Evolutionary conservation across 2,113 vertebrate genomes (phyloP).

Genomic region (Dromiciops gliroides): DNA sequence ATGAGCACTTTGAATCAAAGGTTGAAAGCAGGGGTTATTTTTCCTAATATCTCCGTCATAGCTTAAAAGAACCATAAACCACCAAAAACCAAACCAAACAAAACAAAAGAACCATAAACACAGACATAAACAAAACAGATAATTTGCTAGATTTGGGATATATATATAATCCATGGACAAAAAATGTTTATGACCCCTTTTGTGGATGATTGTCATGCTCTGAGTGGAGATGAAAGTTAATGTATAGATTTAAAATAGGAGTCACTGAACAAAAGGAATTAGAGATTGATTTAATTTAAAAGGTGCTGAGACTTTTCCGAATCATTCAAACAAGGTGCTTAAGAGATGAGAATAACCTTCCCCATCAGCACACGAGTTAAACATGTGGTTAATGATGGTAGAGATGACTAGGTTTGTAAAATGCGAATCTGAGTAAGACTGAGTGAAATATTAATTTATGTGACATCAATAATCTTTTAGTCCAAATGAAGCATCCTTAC

Average conservation of each 20-base stretch:
- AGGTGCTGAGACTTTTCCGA: slow-evolving; percentile 73
- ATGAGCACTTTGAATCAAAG: neutral
- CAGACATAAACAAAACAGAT: slow-evolving; percentile 58
- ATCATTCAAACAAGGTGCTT: slow-evolving; percentile 77
- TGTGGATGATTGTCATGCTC: slow-evolving; percentile 46
- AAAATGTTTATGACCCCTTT: slow-evolving; percentile 22
- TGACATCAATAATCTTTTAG: slow-evolving; percentile 81
- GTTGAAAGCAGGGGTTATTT: neutral
- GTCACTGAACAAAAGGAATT: slow-evolving; percentile 61
- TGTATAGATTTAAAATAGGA: slow-evolving; percentile 66
- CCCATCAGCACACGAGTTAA: slow-evolving; percentile 80
- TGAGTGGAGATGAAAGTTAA: slow-evolving; percentile 42
- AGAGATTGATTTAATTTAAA: slow-evolving; percentile 79
- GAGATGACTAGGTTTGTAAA: slow-evolving; percentile 76
- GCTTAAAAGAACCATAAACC: slow-evolving; percentile 42
- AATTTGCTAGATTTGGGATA: slow-evolving; percentile 64
- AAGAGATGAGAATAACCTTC: slow-evolving; percentile 74
- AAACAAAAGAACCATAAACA: slow-evolving; percentile 9
- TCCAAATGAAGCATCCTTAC: slow-evolving; percentile 80
- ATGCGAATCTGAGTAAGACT: slow-evolving; percentile 68
- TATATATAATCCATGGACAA: slow-evolving; percentile 40
- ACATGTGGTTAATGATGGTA: slow-evolving; percentile 81
- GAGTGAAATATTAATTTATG: slow-evolving; percentile 83
- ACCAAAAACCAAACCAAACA: no score
- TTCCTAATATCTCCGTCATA: slow-evolving; percentile 14